Evolutionary conservation across 2,888 invertebrate species (phyloP).

Genomic region (Theretra japonica): DNA sequence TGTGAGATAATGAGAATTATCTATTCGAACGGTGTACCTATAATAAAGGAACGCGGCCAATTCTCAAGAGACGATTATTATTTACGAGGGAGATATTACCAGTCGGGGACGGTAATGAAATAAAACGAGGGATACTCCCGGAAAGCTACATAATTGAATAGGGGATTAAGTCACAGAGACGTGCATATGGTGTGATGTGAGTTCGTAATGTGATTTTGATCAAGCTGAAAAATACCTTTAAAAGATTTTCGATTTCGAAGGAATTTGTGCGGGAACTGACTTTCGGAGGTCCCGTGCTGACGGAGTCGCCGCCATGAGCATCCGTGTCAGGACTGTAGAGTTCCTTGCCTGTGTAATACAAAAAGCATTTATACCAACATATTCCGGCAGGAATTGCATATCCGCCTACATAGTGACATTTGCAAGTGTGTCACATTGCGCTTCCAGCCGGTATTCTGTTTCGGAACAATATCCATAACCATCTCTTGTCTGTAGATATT

Average conservation of each 20-base stretch:
- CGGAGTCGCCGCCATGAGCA: conserved; percentile 66
- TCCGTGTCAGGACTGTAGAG: conserved; percentile 87
- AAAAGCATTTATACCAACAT: not conserved
- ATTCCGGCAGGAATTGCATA: not conserved
- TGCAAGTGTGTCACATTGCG: too few species aligned
- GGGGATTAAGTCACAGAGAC: conserved; percentile 57
- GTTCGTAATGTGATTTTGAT: conserved; percentile 48
- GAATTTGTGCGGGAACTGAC: conserved; percentile 94
- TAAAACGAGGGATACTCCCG: conserved; percentile 59
- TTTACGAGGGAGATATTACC: conserved; percentile 64
- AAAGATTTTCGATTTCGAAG: conserved; percentile 97
- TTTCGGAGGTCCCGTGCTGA: conserved; percentile 80
- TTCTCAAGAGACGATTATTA: conserved; percentile 63
- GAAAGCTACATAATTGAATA: conserved; percentile 64
- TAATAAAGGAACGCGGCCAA: conserved; percentile 10
- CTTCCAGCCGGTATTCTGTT: too few species aligned
- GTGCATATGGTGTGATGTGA: conserved; percentile 48
- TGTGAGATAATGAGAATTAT: conserved; percentile 17
- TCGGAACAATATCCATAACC: too few species aligned
- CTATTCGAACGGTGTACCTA: conserved; percentile 16
- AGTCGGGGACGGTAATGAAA: conserved; percentile 63
- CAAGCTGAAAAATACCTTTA: conserved; percentile 86
- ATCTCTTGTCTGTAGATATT: too few species aligned
- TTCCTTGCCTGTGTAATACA: conserved; percentile 86
- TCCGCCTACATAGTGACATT: too few species aligned